Evolutionary conservation across 2,113 vertebrate species (phyloP), one percentile per base, ranked within the genome.

Genomic region (Eptesicus fuscus): DNA sequence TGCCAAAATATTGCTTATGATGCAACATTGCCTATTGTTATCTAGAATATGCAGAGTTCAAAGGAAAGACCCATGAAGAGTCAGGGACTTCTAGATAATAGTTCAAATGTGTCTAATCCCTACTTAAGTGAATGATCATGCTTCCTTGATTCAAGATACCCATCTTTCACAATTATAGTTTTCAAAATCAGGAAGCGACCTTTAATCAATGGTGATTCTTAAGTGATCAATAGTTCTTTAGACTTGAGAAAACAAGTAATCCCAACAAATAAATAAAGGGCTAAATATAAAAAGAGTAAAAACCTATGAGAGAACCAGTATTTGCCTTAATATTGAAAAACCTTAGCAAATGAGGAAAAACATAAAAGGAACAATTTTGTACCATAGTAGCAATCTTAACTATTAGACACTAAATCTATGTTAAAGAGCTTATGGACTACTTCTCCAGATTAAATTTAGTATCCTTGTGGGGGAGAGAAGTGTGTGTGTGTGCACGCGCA

Each of bases 381-480:
- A 76, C 37, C 9, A 28, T 70, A 13, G 4, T 90, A 90, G 78
- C 65, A 44, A 95, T 53, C 17, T 88, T 95, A 90, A 85, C 37
- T 92, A 70, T 76, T 91, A 85, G 73, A 86, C 30, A 84, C 76
- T 61, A 79, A 42, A 67, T 47, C 73, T 92, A 53, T 83, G 30
- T 90, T 86, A 92, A 78, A 97, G 90, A 95, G 30, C 56, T 88
- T 94, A 88, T 53, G 70, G 88, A 92, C 92, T 90, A 49, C 47
- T 85, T 90, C 92, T 94, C 37, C 40, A 90, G 51, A 65, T 88
- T 96, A 97, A 94, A 96, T 94, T 96, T 96, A 94, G 85, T 65
- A 82, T 42, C 49, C n/a, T 82, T 93, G 51, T 83, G 23, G 86
- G 56, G 73, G 30, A 95, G 83, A 96, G 22, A 94, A 93, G 4